Evolutionary conservation across 2,888 invertebrate genomes (phyloP), one percentile per base, ranked within the genome.

Genomic region (Caenorhabditis uteleia): DNA sequence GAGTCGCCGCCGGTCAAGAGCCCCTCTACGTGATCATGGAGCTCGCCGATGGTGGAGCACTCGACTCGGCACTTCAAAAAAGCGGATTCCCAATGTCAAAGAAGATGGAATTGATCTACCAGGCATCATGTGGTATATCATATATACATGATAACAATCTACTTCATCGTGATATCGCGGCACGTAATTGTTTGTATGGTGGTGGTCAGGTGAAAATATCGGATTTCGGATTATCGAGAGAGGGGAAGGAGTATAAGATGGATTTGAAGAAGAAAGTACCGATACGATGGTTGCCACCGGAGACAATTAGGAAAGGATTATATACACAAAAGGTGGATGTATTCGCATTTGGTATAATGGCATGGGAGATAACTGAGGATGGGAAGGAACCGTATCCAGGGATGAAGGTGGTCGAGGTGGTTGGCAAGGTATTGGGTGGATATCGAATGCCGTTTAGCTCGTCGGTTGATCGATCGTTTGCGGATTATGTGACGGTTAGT

Each of bases 1-100:
- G 75, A 25, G 74, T 75, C 12, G 70, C 66, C 5, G 69, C 71
- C 8, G 62, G 58, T 7, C 44, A 60, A 27, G 73, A 75, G 34
- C 75, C 75, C 0, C 55, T 75, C 7, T 70, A 74, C 55, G 62
- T 75, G 10, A 59, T 75, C 29, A 75, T 75, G 75, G 75, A 74
- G 44, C 39, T 75, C 39, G 69, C 64, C 18, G 47, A 50, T 31
- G 45, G 60, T 18, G 75, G 75, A 31, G 71, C 71, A 7, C 51
- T 75, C 0, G 71, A 72, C 27, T 66, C 65, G 23, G 69, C 69
- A 12, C 69, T 75, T 8, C 51, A 56, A 21, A 74, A 75, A 49
- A 61, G 56, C 34, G 33, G 33, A 16, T 40, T 60, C 6, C 40
- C 64, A 25, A 45, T 48, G 34, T 23, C 54, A 38, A 59, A 66